Percentiles rank a stretch among this genome's conserved stretches.
These are phyloP conservation scores for Chalcis sispes DNA, from an alignment of 2,888 invertebrate genomes.

Conservation along the genomic window DNA sequence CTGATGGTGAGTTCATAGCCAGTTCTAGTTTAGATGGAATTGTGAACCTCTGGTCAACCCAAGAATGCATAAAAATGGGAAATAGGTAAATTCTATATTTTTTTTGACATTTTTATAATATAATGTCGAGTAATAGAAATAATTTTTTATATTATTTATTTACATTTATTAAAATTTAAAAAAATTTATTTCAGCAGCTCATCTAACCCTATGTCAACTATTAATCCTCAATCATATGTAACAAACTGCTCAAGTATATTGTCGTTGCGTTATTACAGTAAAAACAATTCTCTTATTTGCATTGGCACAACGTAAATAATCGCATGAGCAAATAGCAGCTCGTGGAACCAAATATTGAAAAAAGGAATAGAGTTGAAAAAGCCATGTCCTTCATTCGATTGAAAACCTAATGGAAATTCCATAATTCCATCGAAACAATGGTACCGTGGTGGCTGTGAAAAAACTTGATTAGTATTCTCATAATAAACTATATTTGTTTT, in stretches of 20 bases:
- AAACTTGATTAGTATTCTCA: constrained; percentile 57
- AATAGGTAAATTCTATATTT: constrained; percentile 64
- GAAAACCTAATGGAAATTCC: constrained; percentile 54
- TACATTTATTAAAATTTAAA: background rate
- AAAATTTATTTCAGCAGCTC: constrained; percentile 65
- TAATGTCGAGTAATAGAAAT: no score
- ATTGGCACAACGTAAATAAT: constrained; percentile 68
- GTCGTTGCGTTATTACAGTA: constrained; percentile 71
- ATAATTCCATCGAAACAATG: constrained; percentile 61
- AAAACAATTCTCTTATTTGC: constrained; percentile 72
- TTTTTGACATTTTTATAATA: constrained; percentile 22
- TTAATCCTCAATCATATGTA: constrained; percentile 68
- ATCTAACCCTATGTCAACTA: constrained; percentile 61
- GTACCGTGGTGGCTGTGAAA: constrained; percentile 68
- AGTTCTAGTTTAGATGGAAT: constrained; percentile 73
- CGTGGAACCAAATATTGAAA: constrained; percentile 19
- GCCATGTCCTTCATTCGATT: constrained; percentile 55
- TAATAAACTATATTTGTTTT: constrained; percentile 33
- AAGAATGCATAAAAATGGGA: constrained; percentile 68
- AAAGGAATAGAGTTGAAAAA: constrained; percentile 54
- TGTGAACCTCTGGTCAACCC: constrained; percentile 72
- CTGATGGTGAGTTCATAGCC: constrained; percentile 73
- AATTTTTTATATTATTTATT: constrained; percentile 30
- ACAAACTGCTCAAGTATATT: constrained; percentile 74
- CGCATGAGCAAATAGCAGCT: constrained; percentile 6